Conservation (phyloP, 2,113 vertebrate species). For the Planiliza haematocheilus region DNA sequence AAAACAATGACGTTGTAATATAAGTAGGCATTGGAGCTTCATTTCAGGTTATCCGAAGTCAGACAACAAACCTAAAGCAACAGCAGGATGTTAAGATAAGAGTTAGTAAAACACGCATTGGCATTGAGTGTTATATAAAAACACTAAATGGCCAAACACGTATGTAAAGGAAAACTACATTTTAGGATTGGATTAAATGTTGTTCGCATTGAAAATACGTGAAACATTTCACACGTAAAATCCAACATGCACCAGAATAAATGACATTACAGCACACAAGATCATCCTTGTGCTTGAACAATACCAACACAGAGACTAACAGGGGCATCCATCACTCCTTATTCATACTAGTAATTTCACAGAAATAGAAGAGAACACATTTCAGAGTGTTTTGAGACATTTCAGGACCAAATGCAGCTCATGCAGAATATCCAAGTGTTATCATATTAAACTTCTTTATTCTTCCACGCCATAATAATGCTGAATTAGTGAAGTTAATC, state of each 20-base stretch:
- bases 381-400: no score
- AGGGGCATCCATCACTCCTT: neutral
- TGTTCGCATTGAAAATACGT: neutral
- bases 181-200: neutral
- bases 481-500: slow-evolving; percentile 36
- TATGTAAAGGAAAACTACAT: neutral
- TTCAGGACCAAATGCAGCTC: no score
- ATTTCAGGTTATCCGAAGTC: slow-evolving; percentile 42
- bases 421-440: no score
- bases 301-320: neutral
- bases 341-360: neutral
- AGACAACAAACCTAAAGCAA: slow-evolving; percentile 61
- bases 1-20: slow-evolving; percentile 14
- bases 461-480: neutral
- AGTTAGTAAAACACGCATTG: slow-evolving; percentile 59
- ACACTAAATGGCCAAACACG: neutral
- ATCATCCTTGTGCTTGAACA: neutral
- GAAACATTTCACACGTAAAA: slow-evolving; percentile 3
- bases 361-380: neutral
- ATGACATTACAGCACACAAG: neutral
- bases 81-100: slow-evolving; percentile 27
- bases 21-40: neutral
- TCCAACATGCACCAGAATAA: neutral
- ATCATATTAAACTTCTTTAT: neutral
- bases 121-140: neutral